phyloP scores from a whole-genome alignment of 92 coral and sea anemone genomes.

The Micromussa lordhowensis region DNA sequence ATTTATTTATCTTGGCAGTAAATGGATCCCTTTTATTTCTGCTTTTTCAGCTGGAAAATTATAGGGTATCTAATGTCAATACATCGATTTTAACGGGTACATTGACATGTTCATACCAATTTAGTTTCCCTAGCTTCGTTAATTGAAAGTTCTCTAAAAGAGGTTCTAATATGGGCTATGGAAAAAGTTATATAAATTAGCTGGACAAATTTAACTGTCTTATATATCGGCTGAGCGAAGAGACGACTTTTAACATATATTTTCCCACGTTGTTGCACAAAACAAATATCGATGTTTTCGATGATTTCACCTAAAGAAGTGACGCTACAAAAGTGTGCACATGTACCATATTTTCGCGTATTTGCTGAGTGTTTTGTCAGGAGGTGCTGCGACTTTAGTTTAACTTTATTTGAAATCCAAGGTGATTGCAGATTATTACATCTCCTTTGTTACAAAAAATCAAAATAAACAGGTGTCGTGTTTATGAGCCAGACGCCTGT shows the following conservation, averaged over 20 bases:
- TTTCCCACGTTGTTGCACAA: background rate
- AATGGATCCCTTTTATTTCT: background rate
- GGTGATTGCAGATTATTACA: slow-evolving; percentile 1
- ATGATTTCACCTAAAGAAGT: background rate
- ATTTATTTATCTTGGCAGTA: background rate
- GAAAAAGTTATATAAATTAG: background rate
- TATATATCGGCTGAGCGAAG: background rate
- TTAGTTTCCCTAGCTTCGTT: background rate
- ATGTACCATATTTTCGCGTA: background rate
- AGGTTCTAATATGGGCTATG: background rate
- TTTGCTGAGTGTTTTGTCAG: background rate
- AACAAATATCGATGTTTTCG: background rate
- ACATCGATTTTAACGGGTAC: background rate
- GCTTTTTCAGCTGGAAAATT: slow-evolving; percentile 1
- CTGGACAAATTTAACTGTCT: background rate
- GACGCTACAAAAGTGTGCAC: no score
- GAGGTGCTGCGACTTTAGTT: background rate
- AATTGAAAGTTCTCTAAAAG: background rate
- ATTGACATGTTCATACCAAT: background rate
- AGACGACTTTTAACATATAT: background rate
- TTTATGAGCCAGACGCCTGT: background rate
- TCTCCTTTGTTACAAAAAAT: slow-evolving; percentile 7
- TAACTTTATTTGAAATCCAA: background rate
- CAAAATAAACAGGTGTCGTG: background rate
- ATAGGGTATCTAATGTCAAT: background rate